Evolutionary conservation across 2,113 vertebrate genomes (phyloP), one percentile per base, ranked within the genome.

Genomic region (Haplotaxodon microlepis): DNA sequence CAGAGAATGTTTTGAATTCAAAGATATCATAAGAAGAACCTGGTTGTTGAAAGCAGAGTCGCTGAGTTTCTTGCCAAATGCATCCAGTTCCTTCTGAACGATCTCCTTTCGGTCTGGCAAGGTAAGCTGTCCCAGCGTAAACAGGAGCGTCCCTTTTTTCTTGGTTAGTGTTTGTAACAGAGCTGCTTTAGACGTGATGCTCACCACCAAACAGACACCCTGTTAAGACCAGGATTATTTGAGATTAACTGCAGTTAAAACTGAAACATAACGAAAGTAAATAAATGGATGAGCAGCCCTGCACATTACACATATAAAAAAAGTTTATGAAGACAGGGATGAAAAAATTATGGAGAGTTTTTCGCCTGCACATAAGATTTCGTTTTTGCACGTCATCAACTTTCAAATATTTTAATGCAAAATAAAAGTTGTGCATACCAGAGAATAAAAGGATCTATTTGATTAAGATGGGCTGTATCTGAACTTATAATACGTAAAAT

Each of bases 1-100:
- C 24, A 76, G 24, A 31, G 10, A n/a, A 53, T 40, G 14, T 29
- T 76, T 47, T 76, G 3, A 76, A 50, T 29, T 76, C 71, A 80
- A 24, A 51, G 47, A 84, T 16, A 7, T 19, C 3, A 29, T 6
- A 14, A 82, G 11, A 54, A 13, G 27, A 81, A 98, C 98, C 97
- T 98, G 98, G 94, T 98, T 98, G 92, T 98, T 98, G 90, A 98
- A 98, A 2, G 97, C 95, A 4, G 97, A 96, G 87, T 98, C 97
- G 3, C 97, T 98, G 92, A 98, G 96, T 69, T 97, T 97, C 94
- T 98, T 98, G 71, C 97, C 98, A 1, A 97, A 97, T 4, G 94
- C 36, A 5, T 97, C 97, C 57, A 98, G 95, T 34, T 95, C 96
- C 56, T 95, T 95, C 92, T 97, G 96, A 86, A 98, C 94, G 2